These are phyloP conservation scores for Cataglyphis hispanica DNA, from an alignment of 1,140 invertebrate species.

Conservation along the genomic window DNA sequence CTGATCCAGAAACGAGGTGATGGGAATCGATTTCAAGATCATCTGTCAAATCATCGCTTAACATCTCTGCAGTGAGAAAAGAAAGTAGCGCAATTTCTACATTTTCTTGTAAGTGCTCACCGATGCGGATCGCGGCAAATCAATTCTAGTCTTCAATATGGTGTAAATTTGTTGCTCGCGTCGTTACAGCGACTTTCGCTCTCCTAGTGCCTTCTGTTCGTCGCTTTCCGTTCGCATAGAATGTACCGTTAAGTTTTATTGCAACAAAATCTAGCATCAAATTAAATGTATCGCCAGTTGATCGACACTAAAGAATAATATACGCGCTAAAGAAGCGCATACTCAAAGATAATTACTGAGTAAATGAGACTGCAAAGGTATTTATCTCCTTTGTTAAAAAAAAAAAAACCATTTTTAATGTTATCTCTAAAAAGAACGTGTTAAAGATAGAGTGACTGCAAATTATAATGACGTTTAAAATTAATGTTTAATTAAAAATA, in stretches of 20 bases:
- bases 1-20: constrained; percentile 49
- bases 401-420: not conserved
- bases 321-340: not conserved
- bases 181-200: constrained; percentile 53
- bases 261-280: constrained; percentile 52
- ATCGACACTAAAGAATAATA: constrained; percentile 4
- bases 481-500: constrained; percentile 29
- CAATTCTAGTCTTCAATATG: constrained; percentile 67
- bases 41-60: constrained; percentile 33
- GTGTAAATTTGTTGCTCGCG: constrained; percentile 66
- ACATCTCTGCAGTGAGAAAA: constrained; percentile 60
- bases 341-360: constrained; percentile 27
- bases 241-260: constrained; percentile 61
- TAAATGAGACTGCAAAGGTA: not conserved
- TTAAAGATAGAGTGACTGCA: constrained; percentile 18
- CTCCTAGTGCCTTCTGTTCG: constrained; percentile 25
- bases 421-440: constrained; percentile 4
- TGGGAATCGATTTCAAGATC: constrained; percentile 64
- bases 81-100: constrained; percentile 68
- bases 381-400: constrained; percentile 40
- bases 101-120: constrained; percentile 63
- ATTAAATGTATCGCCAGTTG: constrained; percentile 47
- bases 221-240: constrained; percentile 45
- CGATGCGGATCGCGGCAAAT: constrained; percentile 53
- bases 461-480: constrained; percentile 26